Base-by-base conservation (phyloP, 2,797 vertebrate genomes). In the Danio jaintianensis region DNA sequence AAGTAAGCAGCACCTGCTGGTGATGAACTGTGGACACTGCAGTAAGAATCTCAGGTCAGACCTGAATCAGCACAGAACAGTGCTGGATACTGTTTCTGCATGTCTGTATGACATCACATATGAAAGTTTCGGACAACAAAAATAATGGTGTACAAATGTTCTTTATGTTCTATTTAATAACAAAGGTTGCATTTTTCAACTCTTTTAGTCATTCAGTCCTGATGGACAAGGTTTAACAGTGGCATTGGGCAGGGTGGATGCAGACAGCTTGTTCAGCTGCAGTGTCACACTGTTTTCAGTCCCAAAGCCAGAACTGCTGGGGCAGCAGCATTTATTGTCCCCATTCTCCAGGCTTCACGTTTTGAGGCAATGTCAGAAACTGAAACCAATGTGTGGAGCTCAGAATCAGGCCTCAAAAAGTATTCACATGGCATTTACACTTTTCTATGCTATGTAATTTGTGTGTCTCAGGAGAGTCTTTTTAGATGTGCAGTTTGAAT, bases 241-340 rank as follows among this genome's bases (percentile, higher is more conserved):
- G 85, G 90, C 92, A 91, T 59, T 71, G 15, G 56, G 36, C 9
- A 47, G 12, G 70, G 50, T 78, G 58, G 61, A 72, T 66, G 58
- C 58, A 55, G 69, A 81, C 91, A 93, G 91, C 91, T 92, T 91
- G 91, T 92, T 92, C 91, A 91, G 90, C 92, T 90, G 88, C 87
- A 88, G 86, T 76, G 69, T 81, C 20, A 80, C 84, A 86, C 53
- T 15, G 20, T 70, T 70, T 87, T 52, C 73, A 80, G 81, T 84
- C 75, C 13, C 63, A 79, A 79, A 29, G 40, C 80, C 81, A 56
- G 89, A 91, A 93, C 86, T 90, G 89, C 90, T 91, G 88, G 71
- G 89, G 87, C 89, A 89, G 90, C 86, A 78, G 86, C 89, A 89
- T 90, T 89, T 85, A 84, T 81, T 84, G 86, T 89, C 81, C 88